Base-by-base conservation (phyloP, 2,888 invertebrate genomes). In the Diarsia brunnea region DNA sequence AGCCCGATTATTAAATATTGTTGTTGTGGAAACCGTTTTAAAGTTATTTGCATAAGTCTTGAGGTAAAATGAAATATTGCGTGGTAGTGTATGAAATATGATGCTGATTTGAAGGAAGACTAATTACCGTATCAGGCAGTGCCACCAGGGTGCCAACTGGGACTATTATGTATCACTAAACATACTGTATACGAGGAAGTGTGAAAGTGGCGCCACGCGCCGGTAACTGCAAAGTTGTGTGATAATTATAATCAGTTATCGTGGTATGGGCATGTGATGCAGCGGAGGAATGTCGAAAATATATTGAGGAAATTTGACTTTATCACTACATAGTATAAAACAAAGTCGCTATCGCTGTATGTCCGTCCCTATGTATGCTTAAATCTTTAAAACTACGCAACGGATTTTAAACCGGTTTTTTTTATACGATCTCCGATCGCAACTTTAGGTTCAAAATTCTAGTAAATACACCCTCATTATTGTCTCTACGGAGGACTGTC, bases 1-100 rank as follows among this genome's bases (percentile, higher is more conserved):
- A 70, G 5, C 51, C 73, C 31, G 24, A 12, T 53, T n/a, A 24
- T 24, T 16, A 4, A n/a, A 38, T 8, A 67, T 31, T n/a, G n/a
- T n/a, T n/a, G 47, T 47, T 38, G 14, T 12, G n/a, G 14, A 45
- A 19, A 61, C 72, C 43, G 79, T 61, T 68, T 38, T 47, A n/a
- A 38, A 55, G 8, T 31, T 49, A 75, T 69, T 69, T 63, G 67
- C 63, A 79, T 65, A 27, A 2, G 63, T 71, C 53, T 76, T 65
- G 38, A 19, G 55, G n/a, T 43, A 31, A 27, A 65, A 68, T 80
- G 43, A 82, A 53, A 53, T 65, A 68, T 24, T 64, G 24, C 10
- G 2, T 24, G 45, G 27, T 58, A 3, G 14, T 70, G 19, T 68
- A 21, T 43, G 70, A 78, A n/a, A 47, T n/a, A 80, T 76, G 47